Base-by-base conservation (phyloP, 1,140 invertebrate genomes). In the Nautilus pompilius region DNA sequence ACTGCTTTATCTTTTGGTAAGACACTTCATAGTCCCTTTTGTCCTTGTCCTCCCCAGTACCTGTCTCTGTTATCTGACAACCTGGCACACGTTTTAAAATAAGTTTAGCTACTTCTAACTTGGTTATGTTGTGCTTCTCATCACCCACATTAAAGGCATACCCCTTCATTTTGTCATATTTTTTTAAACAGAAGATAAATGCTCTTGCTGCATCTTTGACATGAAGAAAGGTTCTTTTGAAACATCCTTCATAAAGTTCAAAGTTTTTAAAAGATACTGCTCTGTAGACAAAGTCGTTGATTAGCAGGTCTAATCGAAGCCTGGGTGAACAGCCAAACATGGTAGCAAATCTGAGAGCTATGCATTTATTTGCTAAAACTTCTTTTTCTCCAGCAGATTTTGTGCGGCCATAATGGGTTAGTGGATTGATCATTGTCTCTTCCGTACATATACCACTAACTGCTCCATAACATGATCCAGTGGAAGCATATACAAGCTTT, bases 251-350 rank as follows among this genome's bases (percentile, higher is more conserved):
- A 51, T 78, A 78, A 15, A 78, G 59, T 33, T 76, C 74, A 59
- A 78, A 76, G 46, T 73, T 55, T 58, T 74, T 75, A 17, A 73
- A 32, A 2, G 68, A 72, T 13, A 78, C 62, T 3, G 73, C 74
- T 64, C 74, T 78, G 64, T 74, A 69, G 28, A 74, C 75, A 10
- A 78, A 62, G 55, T 78, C 76, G 46, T 78, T 78, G 34, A 78
- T 74, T 2, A 78, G 67, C 13, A 78, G 61, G 60, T 78, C 76
- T 30, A 78, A 61, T 1, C 74, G 64, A 22, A 78, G 66, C 49
- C 76, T 62, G n/a, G 76, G 71, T 3, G 76, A 73, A 4, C 76
- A 63, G 8, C 74, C 76, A 62, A 78, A 78, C 22, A 76, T 73
- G n/a, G 76, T 78, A 22, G 76, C 76, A 10, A 78, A 58, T 17